These are phyloP conservation scores for Hypothenemus hampei DNA, from an alignment of 1,140 invertebrate species.

Conservation along the genomic window DNA sequence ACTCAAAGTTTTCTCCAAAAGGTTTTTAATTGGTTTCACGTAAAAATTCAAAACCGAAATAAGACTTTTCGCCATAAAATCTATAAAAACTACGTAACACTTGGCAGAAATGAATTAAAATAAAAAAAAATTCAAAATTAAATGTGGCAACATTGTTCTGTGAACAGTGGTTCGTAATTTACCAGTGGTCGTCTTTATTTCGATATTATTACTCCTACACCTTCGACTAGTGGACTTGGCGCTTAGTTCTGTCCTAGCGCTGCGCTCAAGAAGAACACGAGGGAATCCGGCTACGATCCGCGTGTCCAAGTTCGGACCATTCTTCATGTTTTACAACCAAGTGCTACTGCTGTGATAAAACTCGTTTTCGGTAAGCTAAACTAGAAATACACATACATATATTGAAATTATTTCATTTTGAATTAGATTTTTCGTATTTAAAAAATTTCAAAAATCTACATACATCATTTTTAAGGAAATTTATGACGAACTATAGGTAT, in stretches of 20 bases:
- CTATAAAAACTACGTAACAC: no score
- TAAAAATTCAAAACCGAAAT: no score
- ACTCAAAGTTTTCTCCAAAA: no score
- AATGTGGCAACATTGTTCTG: no score
- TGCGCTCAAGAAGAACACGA: background rate
- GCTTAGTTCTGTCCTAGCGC: background rate
- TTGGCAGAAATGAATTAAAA: no score
- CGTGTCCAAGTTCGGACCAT: no score
- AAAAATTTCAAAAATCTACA: background rate
- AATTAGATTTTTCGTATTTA: background rate
- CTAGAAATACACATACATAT: background rate
- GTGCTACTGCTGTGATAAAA: background rate
- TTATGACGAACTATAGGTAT: background rate
- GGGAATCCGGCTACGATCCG: background rate
- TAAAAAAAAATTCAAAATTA: no score
- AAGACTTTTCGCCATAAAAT: no score
- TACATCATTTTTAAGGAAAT: background rate
- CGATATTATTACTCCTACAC: slow-evolving; percentile 3
- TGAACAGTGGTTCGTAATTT: slow-evolving; percentile 2
- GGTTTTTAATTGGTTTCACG: no score
- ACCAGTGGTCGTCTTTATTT: background rate
- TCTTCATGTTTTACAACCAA: no score
- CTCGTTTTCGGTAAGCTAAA: background rate
- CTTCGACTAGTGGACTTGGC: background rate
- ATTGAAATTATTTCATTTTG: no score